These are phyloP conservation scores for Trissoscelio sp. DNA, from an alignment of 2,888 invertebrate genomes.

Conservation along the genomic window DNA sequence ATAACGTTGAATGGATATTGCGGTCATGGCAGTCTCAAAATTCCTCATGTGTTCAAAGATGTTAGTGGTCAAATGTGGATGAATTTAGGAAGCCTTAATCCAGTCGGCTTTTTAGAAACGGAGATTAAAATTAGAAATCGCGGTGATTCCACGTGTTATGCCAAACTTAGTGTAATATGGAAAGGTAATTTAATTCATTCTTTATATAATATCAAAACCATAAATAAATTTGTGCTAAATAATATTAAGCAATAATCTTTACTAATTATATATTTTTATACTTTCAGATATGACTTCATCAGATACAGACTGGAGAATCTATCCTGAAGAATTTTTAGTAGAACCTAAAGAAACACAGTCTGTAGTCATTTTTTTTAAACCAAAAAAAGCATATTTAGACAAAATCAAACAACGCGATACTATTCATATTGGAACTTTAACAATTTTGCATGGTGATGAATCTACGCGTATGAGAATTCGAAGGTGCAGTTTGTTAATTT, in stretches of 20 bases:
- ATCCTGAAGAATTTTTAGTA: constrained; percentile 83
- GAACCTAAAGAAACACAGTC: constrained; percentile 81
- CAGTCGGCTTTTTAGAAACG: constrained; percentile 83
- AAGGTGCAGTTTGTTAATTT: constrained; percentile 70
- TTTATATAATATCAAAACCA: too few relatives aligned
- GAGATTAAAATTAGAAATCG: constrained; percentile 85
- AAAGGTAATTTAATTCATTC: constrained; percentile 74
- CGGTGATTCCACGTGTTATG: constrained; percentile 85
- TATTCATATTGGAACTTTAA: constrained; percentile 84
- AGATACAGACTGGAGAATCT: constrained; percentile 79
- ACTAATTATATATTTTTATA: constrained; percentile 12
- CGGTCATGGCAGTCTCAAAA: constrained; percentile 84
- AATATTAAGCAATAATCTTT: too few relatives aligned
- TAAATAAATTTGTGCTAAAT: too few relatives aligned
- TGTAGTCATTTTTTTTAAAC: constrained; percentile 83
- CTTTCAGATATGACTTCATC: constrained; percentile 78
- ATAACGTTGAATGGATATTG: constrained; percentile 86
- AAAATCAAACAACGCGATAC: constrained; percentile 79
- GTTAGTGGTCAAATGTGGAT: constrained; percentile 86
- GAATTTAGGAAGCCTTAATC: constrained; percentile 85
- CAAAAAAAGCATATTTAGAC: constrained; percentile 84
- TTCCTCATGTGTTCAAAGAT: constrained; percentile 85
- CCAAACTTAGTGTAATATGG: constrained; percentile 78
- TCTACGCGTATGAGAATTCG: constrained; percentile 83
- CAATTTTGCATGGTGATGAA: constrained; percentile 85